Conservation (phyloP, 2,888 invertebrate genomes). For the Fragum sueziense region DNA sequence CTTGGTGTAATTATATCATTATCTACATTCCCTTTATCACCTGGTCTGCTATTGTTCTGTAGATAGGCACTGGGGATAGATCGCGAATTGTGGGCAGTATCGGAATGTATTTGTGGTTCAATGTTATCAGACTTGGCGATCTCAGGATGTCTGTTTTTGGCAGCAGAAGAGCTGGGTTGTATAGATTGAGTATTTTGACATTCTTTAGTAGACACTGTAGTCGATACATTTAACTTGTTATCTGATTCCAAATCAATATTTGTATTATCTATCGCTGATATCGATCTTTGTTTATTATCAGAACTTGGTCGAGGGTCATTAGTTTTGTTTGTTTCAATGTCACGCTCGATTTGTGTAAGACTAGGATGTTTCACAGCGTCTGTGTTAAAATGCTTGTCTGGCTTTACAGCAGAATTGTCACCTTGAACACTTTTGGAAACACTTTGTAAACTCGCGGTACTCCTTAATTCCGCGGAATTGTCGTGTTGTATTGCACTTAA, state of each 20-base stretch:
- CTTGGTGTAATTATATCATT: slow-evolving; percentile 15
- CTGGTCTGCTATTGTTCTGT: slow-evolving; percentile 23
- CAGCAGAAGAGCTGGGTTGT: not conserved
- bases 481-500: slow-evolving; percentile 3
- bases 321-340: not conserved
- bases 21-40: slow-evolving; percentile 18
- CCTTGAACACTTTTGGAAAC: not conserved
- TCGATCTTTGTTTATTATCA: not conserved
- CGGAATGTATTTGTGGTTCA: slow-evolving; percentile 11
- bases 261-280: slow-evolving; percentile 7
- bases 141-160: not conserved
- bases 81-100: not conserved
- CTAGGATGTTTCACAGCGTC: slow-evolving; percentile 21
- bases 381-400: slow-evolving; percentile 19
- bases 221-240: slow-evolving; percentile 6
- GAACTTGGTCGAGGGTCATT: slow-evolving; percentile 1
- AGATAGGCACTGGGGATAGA: slow-evolving; percentile 1
- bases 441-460: not conserved
- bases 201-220: not conserved
- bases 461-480: not conserved
- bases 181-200: slow-evolving; percentile 19
- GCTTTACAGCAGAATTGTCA: not conserved
- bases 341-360: slow-evolving; percentile 19
- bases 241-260: not conserved
- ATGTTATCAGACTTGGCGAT: slow-evolving; percentile 1